Conservation (phyloP, 2,888 invertebrate species). For the Zonitis immaculata region DNA sequence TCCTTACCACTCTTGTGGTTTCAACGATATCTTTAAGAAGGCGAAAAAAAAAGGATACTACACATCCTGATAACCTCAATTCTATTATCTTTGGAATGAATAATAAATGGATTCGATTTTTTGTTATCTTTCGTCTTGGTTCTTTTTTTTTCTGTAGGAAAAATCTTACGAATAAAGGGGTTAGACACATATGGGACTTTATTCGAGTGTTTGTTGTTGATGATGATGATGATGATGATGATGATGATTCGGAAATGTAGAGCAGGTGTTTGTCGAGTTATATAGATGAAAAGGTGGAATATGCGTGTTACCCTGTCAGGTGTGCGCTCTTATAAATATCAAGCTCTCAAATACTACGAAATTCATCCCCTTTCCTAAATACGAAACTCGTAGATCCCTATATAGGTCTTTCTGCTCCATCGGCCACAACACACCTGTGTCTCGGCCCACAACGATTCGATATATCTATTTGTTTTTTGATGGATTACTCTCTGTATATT, state of each 20-base stretch:
- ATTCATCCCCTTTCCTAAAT: neutral
- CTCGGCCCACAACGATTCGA: conserved; percentile 16
- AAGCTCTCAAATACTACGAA: conserved; percentile 2
- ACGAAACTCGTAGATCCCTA: neutral
- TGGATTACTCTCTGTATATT: conserved; percentile 20
- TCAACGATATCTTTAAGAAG: neutral
- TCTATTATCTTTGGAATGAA: neutral
- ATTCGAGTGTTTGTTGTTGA: neutral
- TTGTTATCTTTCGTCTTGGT: too few species aligned
- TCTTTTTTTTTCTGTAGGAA: too few species aligned
- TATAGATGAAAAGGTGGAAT: neutral
- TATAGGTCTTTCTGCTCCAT: conserved; percentile 15
- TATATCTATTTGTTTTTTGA: conserved; percentile 27
- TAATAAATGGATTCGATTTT: neutral
- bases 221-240: neutral
- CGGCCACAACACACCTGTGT: conserved; percentile 21
- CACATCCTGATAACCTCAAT: neutral
- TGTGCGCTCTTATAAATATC: conserved; percentile 12
- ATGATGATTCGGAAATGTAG: conserved; percentile 15
- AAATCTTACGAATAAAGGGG: neutral
- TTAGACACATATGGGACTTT: neutral
- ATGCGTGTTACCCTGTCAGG: conserved; percentile 20
- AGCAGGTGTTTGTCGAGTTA: conserved; percentile 12
- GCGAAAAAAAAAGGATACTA: neutral
- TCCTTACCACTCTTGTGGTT: neutral